These are phyloP conservation scores for Holothuria glaberrima DNA, from an alignment of 35 echinoderm and acorn worm genomes.

Conservation along the genomic window DNA sequence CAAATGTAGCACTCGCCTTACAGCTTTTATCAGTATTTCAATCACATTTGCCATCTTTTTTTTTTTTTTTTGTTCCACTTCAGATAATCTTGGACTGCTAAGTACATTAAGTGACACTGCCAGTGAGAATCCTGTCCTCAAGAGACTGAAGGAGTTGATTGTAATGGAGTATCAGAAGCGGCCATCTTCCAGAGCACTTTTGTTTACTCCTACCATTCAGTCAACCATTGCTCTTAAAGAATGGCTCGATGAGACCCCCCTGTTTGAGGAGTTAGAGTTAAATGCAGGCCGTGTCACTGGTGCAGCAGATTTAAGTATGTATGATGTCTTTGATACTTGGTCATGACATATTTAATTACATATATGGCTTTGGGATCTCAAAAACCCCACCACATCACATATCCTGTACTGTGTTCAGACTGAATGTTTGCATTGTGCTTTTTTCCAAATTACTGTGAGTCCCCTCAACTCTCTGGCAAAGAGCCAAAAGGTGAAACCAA, in stretches of 20 bases:
- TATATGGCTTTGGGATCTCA: too few species aligned
- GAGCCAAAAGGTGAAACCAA: too few species aligned
- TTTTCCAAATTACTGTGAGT: too few species aligned
- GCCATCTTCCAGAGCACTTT: not conserved
- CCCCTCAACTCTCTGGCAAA: too few species aligned
- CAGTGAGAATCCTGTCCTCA: constrained; percentile 27
- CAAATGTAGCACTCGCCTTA: too few species aligned
- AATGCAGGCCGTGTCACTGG: constrained; percentile 34
- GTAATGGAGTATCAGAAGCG: not conserved
- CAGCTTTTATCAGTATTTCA: too few species aligned
- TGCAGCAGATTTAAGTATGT: constrained; percentile 37
- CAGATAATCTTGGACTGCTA: not conserved
- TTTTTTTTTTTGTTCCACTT: not conserved
- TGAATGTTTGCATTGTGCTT: too few species aligned
- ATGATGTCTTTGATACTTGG: not conserved
- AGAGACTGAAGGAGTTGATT: constrained; percentile 6
- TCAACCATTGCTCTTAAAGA: constrained; percentile 36
- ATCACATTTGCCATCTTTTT: not conserved
- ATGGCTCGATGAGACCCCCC: constrained; percentile 34
- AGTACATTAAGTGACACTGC: not conserved
- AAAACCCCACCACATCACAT: too few species aligned
- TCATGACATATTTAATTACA: too few species aligned
- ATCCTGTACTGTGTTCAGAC: too few species aligned
- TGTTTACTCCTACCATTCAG: constrained; percentile 46
- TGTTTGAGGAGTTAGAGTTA: not conserved